These are phyloP conservation scores for Neodiprion pinetum DNA, from an alignment of 1,140 invertebrate species.

Conservation along the genomic window DNA sequence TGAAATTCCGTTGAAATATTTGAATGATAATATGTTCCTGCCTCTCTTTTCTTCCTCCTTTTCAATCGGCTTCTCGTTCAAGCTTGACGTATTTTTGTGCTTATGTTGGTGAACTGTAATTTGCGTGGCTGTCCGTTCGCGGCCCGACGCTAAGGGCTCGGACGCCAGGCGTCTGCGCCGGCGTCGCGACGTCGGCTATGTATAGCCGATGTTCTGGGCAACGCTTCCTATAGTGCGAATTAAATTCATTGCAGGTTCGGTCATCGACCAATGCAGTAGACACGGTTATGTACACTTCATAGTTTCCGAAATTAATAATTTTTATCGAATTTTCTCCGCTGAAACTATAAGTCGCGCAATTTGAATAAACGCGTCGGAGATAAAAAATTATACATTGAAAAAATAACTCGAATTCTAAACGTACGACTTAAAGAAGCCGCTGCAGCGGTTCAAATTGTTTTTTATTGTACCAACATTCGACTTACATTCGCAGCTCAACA, in stretches of 20 bases:
- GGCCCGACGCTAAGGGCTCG: background rate
- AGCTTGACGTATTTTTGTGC: too few species aligned
- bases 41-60: too few species aligned
- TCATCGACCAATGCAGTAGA: background rate
- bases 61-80: too few species aligned
- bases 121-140: background rate
- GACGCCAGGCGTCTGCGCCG: background rate
- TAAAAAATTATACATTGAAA: background rate
- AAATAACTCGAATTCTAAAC: background rate
- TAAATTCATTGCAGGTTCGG: constrained; percentile 5
- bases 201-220: background rate
- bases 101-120: background rate
- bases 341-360: too few species aligned
- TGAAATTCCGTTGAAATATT: too few species aligned
- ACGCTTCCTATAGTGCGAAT: background rate
- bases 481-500: too few species aligned
- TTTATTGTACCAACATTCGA: too few species aligned
- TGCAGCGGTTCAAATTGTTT: too few species aligned
- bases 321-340: background rate
- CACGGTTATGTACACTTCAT: too few species aligned
- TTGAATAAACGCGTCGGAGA: background rate
- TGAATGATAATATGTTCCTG: too few species aligned
- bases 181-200: background rate
- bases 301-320: background rate
- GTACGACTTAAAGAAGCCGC: too few species aligned